Evolutionary conservation across 2,797 vertebrate genomes (phyloP).

Genomic region (Phoxinus dragarum): DNA sequence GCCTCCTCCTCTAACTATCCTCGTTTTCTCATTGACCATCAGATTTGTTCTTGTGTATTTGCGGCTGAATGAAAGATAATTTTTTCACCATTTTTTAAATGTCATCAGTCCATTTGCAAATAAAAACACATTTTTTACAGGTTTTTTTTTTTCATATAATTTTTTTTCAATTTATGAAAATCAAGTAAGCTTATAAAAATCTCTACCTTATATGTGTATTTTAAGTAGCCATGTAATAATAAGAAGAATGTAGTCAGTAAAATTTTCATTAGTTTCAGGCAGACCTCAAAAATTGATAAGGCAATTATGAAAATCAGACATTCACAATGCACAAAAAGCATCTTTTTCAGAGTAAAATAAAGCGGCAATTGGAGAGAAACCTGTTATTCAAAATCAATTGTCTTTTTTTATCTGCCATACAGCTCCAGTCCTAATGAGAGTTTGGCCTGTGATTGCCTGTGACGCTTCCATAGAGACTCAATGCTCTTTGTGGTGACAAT

Average conservation of each 20-base stretch:
- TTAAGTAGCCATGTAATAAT: not conserved
- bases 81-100: not conserved
- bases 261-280: not conserved
- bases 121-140: not conserved
- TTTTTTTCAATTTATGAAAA: not conserved
- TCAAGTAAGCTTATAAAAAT: conserved; percentile 17
- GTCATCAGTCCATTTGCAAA: not conserved
- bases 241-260: not conserved
- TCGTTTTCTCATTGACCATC: not conserved
- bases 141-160: not conserved
- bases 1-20: too few species aligned
- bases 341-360: conserved; percentile 29
- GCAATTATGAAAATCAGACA: conserved; percentile 32
- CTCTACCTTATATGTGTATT: not conserved
- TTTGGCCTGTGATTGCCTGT: conserved; percentile 85
- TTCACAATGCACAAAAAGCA: conserved; percentile 27
- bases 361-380: conserved; percentile 81
- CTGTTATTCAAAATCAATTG: conserved; percentile 92
- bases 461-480: conserved; percentile 85
- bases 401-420: conserved; percentile 88
- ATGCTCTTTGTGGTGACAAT: conserved; percentile 92
- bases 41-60: not conserved
- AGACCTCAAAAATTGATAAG: conserved; percentile 30
- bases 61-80: not conserved
- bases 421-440: conserved; percentile 91